Evolutionary conservation across 1,140 invertebrate genomes (phyloP), one percentile per base, ranked within the genome.

Genomic region (Chymomyza costata): DNA sequence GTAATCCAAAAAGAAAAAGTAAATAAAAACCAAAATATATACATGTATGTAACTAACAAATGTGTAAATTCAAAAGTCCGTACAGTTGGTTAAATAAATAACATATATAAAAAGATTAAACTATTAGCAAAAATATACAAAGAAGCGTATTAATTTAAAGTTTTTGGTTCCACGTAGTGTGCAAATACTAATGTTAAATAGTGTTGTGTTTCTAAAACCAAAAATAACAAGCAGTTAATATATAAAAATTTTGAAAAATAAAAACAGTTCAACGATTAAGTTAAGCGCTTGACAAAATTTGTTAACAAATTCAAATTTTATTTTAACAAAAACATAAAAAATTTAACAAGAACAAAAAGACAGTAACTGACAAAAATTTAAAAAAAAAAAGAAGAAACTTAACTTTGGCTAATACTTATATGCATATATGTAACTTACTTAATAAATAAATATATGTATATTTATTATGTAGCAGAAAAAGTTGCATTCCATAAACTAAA

Each of bases 231-330:
- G 40, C 43, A 30, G 19, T 47, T 10, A n/a, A 3, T 34, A 6
- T 3, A 34, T 6, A 34, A 34, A 11, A n/a, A n/a, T 34, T 34
- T 34, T 34, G 5, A 3, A 35, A 40, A 64, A 62, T 34, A 38
- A 47, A 45, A 45, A 61, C 63, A 80, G 67, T 80, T 80, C 73
- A 78, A 80, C 73, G 73, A 80, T 73, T 78, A 78, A 73, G 80
- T 80, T 78, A 78, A 78, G 73, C 64, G 73, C 67, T 65, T 67
- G 58, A 60, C 61, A 70, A 47, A 60, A 78, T 65, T 71, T 59
- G 57, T 76, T 78, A 52, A 46, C 59, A 59, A 76, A 59, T n/a
- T 49, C 38, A 19, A 49, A 47, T 45, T 65, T 64, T 34, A 78
- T 55, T 70, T 65, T 55, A 21, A 43, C 52, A 28, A n/a, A 45